Base-by-base conservation (phyloP, 1,140 invertebrate species). In the Drosophila bocki region DNA sequence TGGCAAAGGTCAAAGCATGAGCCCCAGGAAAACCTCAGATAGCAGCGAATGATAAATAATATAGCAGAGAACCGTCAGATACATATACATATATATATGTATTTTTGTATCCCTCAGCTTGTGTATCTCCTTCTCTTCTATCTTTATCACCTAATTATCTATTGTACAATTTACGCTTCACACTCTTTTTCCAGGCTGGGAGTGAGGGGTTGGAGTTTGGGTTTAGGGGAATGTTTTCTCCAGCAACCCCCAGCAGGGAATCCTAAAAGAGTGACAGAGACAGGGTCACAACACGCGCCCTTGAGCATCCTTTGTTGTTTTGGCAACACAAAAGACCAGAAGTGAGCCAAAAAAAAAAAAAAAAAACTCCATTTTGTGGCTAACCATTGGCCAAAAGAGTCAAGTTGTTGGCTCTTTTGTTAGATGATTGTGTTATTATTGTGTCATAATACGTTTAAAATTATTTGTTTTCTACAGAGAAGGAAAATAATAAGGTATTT, bases 371-470 rank as follows among this genome's bases (percentile, higher is more conserved):
- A 91, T 91, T 91, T 91, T 91, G 87, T 54, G 75, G 64, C 64
- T 68, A 83, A 67, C 65, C 65, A 82, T 87, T 82, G 70, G 86
- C 78, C 75, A 64, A 72, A 76, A 67, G 78, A 85, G 84, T 87
- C 80, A 83, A 90, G 74, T 83, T 70, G 51, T 51, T 61, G 42
- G 39, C 39, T 61, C 44, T 42, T 45, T 48, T 41, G 63, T 58
- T 45, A 26, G 22, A 12, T 32, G 35, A 32, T 54, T 70, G 44
- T 39, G 56, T 58, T 63, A 39, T 79, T 53, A 44, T 39, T 59
- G 37, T 5, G 6, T 32, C 7, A 51, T 75, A 67, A 56, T 54
- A 32, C 15, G 51, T 7, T 42, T 68, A 26, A 69, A 79, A 68
- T 76, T 33, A 33, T 19, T 45, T 13, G 19, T 35, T 65, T 51